These are phyloP conservation scores for Salpingus planirostris DNA, from an alignment of 2,888 invertebrate genomes.

Conservation along the genomic window DNA sequence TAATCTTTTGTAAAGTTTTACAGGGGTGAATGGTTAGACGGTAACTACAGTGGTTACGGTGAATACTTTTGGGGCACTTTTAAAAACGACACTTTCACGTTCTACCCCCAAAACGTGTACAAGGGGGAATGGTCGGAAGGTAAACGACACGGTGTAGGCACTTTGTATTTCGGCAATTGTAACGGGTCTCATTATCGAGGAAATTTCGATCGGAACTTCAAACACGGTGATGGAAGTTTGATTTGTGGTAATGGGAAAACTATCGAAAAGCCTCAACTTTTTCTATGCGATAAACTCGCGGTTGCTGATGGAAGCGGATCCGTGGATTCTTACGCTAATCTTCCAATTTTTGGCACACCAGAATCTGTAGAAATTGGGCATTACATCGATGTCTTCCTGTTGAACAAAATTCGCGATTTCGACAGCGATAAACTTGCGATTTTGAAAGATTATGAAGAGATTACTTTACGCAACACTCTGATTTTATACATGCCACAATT, in stretches of 20 bases:
- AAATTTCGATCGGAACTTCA: conserved; percentile 47
- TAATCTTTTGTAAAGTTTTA: conserved; percentile 47
- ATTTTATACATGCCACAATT: conserved; percentile 44
- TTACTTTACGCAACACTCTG: conserved; percentile 42
- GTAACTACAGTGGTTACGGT: conserved; percentile 50
- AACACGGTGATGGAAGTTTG: conserved; percentile 48
- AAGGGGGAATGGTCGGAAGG: conserved; percentile 50
- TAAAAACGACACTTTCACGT: conserved; percentile 46
- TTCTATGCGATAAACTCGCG: conserved; percentile 45
- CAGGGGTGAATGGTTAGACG: conserved; percentile 50
- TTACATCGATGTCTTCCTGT: conserved; percentile 41
- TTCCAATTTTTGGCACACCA: conserved; percentile 31
- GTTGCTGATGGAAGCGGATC: conserved; percentile 12
- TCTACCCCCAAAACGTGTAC: conserved; percentile 46
- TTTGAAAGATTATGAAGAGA: conserved; percentile 38
- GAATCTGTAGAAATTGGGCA: conserved; percentile 42
- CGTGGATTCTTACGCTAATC: not conserved
- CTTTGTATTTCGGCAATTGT: conserved; percentile 43
- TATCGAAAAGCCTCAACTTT: conserved; percentile 44
- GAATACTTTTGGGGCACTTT: conserved; percentile 51
- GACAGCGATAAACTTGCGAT: conserved; percentile 16
- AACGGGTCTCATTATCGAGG: conserved; percentile 50
- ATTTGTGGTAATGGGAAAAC: conserved; percentile 50
- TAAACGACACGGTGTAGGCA: conserved; percentile 45
- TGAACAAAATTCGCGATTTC: conserved; percentile 5